These are phyloP conservation scores for Etheostoma perlongum DNA, from an alignment of 2,797 vertebrate genomes.

Conservation along the genomic window DNA sequence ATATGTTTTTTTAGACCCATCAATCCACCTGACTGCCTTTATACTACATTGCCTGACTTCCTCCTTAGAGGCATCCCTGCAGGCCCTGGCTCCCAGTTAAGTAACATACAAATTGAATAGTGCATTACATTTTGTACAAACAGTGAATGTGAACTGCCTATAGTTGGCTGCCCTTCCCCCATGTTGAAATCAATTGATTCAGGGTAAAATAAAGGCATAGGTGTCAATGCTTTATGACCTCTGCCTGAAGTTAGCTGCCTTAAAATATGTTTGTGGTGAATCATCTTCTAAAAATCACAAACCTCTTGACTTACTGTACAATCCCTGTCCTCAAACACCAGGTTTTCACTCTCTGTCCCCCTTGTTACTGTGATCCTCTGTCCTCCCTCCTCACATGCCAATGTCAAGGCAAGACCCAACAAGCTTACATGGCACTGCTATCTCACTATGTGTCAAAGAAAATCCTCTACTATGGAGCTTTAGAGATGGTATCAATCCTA, in stretches of 20 bases:
- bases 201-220: neutral
- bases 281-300: neutral
- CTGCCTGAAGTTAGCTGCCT: neutral
- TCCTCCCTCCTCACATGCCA: constrained; percentile 52
- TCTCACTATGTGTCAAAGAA: constrained; percentile 15
- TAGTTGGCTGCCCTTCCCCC: neutral
- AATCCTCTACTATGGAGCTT: neutral
- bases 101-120: too few relatives aligned
- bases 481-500: constrained; percentile 14
- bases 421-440: constrained; percentile 33
- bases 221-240: neutral
- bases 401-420: constrained; percentile 55
- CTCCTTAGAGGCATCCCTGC: too few relatives aligned
- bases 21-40: too few relatives aligned
- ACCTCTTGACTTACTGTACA: neutral
- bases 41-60: too few relatives aligned
- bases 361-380: neutral
- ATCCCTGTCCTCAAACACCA: neutral
- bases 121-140: too few relatives aligned
- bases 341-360: constrained; percentile 8
- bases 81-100: too few relatives aligned
- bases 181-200: neutral
- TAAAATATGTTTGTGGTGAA: neutral
- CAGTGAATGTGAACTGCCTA: too few relatives aligned
- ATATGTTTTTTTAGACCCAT: too few relatives aligned